Base-by-base conservation (phyloP, 2,888 invertebrate species). In the Erebia ligea region DNA sequence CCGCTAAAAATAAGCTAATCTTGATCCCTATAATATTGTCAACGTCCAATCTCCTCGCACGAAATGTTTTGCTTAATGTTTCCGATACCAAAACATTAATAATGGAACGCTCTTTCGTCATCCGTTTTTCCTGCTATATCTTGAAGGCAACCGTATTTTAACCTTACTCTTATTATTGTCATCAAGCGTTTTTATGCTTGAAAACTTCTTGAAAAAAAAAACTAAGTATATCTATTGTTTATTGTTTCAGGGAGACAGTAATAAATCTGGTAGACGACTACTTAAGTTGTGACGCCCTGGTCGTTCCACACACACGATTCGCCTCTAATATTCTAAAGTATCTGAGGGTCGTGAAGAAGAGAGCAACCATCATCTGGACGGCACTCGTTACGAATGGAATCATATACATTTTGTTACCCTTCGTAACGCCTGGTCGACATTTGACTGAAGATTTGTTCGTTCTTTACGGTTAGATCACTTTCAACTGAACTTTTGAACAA, bases 381-480 rank as follows among this genome's bases (percentile, higher is more conserved):
- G 10, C 42, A 9, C 57, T 71, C 25, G 45, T 68, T 3, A 19
- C 21, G 3, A 65, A 68, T 34, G 68, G 64, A 15, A 42, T 15
- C 13, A 56, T 71, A 54, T 71, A 68, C 19, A 19, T 61, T 1
- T 15, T 65, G 13, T 17, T 61, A 56, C 82, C 87, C 0, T 67
- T 85, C 0, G 21, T 88, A 0, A 71, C 74, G 0, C 83, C 85
- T 13, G 89, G 88, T n/a, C 76, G 83, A 40, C 86, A 86, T 75
- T 75, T 86, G 2, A 75, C 79, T 65, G 82, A 85, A 40, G 86
- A 86, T 19, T 45, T 71, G 0, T 81, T 74, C 54, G 68, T 83
- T 45, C 65, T 85, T 10, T 83, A 80, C 48, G 86, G 86, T 86
- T 75, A 76, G 71, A 73, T 25, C 13, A 57, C 13, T 25, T 17